Conservation (phyloP, 2,113 vertebrate species). For the Melanerpes aurifrons region DNA sequence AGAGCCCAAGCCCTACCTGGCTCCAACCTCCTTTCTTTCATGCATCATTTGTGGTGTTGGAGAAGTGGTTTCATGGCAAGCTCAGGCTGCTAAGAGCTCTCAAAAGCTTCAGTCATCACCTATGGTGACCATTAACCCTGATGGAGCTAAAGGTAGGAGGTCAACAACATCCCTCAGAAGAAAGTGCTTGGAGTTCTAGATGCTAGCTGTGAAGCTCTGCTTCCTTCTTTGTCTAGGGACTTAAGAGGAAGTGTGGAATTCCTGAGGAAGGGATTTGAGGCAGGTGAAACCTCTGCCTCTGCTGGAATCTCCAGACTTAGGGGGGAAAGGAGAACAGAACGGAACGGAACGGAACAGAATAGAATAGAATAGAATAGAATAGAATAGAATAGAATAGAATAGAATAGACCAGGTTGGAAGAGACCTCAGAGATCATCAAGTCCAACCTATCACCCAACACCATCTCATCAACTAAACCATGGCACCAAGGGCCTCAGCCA, state of each 20-base stretch:
- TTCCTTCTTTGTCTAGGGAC: neutral
- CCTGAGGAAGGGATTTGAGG: neutral
- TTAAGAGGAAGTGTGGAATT: neutral
- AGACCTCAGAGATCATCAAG: too few species aligned
- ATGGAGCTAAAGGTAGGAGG: neutral
- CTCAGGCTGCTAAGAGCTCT: neutral
- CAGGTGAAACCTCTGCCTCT: neutral
- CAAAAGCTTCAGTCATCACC: neutral
- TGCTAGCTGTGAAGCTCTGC: neutral
- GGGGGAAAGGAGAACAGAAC: constrained; percentile 54
- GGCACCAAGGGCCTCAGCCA: too few species aligned
- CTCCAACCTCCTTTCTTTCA: too few species aligned
- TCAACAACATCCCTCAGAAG: neutral
- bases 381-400: too few species aligned
- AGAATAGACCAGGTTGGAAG: too few species aligned
- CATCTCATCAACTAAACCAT: too few species aligned
- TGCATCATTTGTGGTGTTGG: neutral
- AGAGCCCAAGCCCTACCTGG: too few species aligned
- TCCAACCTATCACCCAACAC: too few species aligned
- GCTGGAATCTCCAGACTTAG: neutral
- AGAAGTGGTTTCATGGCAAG: neutral
- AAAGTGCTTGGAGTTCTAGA: neutral
- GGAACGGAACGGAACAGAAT: too few species aligned
- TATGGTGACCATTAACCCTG: neutral
- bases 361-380: too few species aligned